These are phyloP conservation scores for Pseudococcus viburni DNA, from an alignment of 2,888 invertebrate species.

Conservation along the genomic window DNA sequence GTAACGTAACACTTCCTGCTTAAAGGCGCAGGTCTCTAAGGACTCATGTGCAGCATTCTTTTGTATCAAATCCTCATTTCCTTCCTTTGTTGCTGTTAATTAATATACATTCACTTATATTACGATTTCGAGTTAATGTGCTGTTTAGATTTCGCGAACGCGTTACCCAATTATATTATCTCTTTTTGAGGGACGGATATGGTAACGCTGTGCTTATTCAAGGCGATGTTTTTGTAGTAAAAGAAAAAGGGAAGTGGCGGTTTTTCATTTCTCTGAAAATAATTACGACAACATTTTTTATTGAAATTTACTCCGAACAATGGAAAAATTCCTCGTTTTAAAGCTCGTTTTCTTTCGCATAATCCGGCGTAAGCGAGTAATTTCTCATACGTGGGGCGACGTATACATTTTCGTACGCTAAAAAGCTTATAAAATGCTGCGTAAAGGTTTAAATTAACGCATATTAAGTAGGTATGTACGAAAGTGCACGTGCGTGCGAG, in stretches of 20 bases:
- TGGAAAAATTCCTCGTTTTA: slow-evolving; percentile 39
- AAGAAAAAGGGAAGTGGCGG: slow-evolving; percentile 27
- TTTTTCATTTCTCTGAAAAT: slow-evolving; percentile 37
- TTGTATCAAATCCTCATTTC: slow-evolving; percentile 45
- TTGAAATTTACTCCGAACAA: slow-evolving; percentile 16
- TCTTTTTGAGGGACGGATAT: slow-evolving; percentile 38
- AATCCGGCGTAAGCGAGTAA: background rate
- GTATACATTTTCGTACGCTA: background rate
- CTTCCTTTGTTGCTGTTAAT: slow-evolving; percentile 34
- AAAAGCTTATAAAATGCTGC: background rate
- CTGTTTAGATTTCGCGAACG: slow-evolving; percentile 24
- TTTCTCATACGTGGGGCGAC: background rate
- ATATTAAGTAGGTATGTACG: background rate
- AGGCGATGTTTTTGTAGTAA: slow-evolving; percentile 15
- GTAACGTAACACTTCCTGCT: slow-evolving; percentile 44
- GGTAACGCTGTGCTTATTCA: slow-evolving; percentile 36
- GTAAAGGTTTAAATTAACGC: background rate
- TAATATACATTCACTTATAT: slow-evolving; percentile 43
- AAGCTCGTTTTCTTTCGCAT: slow-evolving; percentile 27
- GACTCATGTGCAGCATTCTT: slow-evolving; percentile 32
- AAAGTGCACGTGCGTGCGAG: no score
- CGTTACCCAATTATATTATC: slow-evolving; percentile 42
- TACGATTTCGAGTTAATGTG: slow-evolving; percentile 40
- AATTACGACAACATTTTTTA: slow-evolving; percentile 39
- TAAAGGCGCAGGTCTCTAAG: slow-evolving; percentile 33